Conservation (phyloP, 2,797 vertebrate species). For the Microctenopoma stevenorrisi region DNA sequence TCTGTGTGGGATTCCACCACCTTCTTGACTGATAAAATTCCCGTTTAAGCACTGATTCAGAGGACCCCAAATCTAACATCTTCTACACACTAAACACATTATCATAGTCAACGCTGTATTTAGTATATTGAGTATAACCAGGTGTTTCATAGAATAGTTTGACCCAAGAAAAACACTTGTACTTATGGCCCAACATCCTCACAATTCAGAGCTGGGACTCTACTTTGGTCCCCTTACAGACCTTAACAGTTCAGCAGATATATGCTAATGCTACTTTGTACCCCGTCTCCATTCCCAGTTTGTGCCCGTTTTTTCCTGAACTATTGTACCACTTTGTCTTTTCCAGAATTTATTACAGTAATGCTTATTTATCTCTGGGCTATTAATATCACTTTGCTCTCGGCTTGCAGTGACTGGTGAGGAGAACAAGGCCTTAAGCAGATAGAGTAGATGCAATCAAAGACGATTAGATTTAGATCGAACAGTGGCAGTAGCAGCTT, state of each 20-base stretch:
- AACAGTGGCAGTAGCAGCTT: background rate
- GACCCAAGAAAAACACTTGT: constrained; percentile 34
- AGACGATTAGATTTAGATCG: constrained; percentile 5
- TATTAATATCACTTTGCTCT: constrained; percentile 10
- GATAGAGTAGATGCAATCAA: background rate
- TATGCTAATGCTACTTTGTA: background rate
- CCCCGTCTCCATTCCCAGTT: background rate
- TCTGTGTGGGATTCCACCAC: constrained; percentile 52
- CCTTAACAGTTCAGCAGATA: constrained; percentile 25
- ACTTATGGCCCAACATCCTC: background rate
- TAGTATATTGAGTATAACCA: constrained; percentile 36
- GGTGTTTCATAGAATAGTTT: constrained; percentile 38
- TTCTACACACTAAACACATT: constrained; percentile 30
- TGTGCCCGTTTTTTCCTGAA: constrained; percentile 1
- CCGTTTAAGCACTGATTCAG: constrained; percentile 39
- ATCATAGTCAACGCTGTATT: constrained; percentile 30
- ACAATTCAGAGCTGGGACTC: background rate
- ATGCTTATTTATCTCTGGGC: constrained; percentile 14
- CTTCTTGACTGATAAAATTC: constrained; percentile 37
- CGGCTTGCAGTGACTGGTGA: constrained; percentile 15
- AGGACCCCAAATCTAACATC: constrained; percentile 26
- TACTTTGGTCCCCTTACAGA: constrained; percentile 14
- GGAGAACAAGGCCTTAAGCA: constrained; percentile 9
- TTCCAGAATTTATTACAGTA: background rate
- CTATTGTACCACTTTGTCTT: constrained; percentile 10